Evolutionary conservation across 2,797 vertebrate genomes (phyloP), one percentile per base, ranked within the genome.

Genomic region (Holocentrus rufus): DNA sequence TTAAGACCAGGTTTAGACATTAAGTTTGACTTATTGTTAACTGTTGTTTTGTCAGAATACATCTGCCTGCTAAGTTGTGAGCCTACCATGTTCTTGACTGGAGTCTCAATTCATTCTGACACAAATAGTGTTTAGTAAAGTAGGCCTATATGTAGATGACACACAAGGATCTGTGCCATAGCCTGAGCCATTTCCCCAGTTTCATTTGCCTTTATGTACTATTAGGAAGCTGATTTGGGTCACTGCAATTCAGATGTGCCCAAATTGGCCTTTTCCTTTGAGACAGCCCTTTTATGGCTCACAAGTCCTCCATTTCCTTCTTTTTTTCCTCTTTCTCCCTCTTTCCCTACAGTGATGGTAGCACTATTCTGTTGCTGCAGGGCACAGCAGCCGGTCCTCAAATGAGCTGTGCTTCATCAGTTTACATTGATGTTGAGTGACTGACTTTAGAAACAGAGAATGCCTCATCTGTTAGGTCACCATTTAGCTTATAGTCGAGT

Each of bases 181-280:
- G 72, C 73, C 75, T 85, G 86, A 84, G 49, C 89, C 75, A 77
- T 83, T 91, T 86, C 86, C 84, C 89, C 68, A 90, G 68, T 89
- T 90, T 88, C 80, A 72, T 56, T 57, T 10, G 81, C 83, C 69
- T 87, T 91, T 90, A 85, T 88, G 84, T 86, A 87, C 83, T 72
- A 89, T 84, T 87, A 90, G 80, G 82, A 90, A 84, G 85, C 78
- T 83, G 84, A 93, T 92, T 77, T 90, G 83, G 90, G 91, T 92
- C 92, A 84, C 72, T 69, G 75, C 76, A 84, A 87, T 88, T 89
- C 81, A 75, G 34, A 81, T 75, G 82, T 76, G 83, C 82, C 88
- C 84, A 91, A 91, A 90, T 90, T 86, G 81, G 87, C 85, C 79
- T 86, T 88, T 88, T 92, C 92, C 88, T 90, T 79, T 79, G 91